Conservation (phyloP, 2,888 invertebrate species). For the Drosophila kokeensis region DNA sequence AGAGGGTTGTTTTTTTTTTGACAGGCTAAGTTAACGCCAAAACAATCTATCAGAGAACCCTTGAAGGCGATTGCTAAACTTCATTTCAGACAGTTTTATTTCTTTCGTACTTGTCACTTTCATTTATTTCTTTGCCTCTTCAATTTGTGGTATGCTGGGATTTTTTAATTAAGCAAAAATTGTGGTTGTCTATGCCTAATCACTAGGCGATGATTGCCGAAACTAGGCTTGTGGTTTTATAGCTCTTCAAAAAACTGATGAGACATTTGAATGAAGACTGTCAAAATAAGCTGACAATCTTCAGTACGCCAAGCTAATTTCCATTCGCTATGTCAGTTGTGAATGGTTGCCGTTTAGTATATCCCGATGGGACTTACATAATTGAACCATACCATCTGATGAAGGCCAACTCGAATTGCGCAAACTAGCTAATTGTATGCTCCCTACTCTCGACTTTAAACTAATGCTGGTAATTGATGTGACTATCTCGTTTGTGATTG, state of each 20-base stretch:
- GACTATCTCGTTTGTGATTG: conserved; percentile 73
- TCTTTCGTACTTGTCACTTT: conserved; percentile 27
- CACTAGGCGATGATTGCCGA: conserved; percentile 50
- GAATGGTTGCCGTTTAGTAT: conserved; percentile 17
- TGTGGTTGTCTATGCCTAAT: conserved; percentile 37
- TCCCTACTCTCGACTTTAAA: conserved; percentile 57
- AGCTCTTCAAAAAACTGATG: conserved; percentile 32
- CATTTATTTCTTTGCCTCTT: conserved; percentile 2
- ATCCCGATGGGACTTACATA: conserved; percentile 41
- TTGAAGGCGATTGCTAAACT: conserved; percentile 19
- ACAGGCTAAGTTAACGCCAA: conserved; percentile 30
- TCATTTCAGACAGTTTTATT: conserved; percentile 34
- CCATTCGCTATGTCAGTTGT: conserved; percentile 19
- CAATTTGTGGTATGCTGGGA: conserved; percentile 16
- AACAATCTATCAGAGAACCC: conserved; percentile 11
- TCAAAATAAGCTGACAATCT: conserved; percentile 36
- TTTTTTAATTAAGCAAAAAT: conserved; percentile 63
- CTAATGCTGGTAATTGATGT: conserved; percentile 74
- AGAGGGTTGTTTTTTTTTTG: conserved; percentile 40
- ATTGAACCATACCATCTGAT: conserved; percentile 27
- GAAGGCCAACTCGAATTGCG: conserved; percentile 25
- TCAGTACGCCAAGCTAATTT: neutral
- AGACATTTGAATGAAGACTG: conserved; percentile 65
- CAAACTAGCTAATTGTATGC: conserved; percentile 40
- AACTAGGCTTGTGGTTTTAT: conserved; percentile 45